Base-by-base conservation (phyloP, 2,797 vertebrate species). In the Vireo griseus region DNA sequence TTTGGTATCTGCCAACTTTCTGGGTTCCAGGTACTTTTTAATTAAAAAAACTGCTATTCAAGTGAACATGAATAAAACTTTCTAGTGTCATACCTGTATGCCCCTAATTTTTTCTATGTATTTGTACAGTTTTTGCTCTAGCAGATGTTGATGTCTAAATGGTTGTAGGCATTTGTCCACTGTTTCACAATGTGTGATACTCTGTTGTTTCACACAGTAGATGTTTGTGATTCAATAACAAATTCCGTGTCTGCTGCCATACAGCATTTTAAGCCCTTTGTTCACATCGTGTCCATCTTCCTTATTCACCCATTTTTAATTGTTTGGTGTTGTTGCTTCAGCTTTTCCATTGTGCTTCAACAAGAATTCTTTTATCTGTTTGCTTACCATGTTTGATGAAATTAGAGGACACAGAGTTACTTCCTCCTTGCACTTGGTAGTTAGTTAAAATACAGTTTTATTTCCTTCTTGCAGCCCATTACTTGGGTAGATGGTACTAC, bases 341-440 rank as follows among this genome's bases (percentile, higher is more conserved):
- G 61, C 31, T 91, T 81, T 91, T 87, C 54, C 13, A 21, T 94
- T 90, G 35, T 72, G 20, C 48, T 83, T 83, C 72, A 31, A 58
- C 61, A 83, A 7, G 26, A 82, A 16, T 65, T 68, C 24, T 90
- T 45, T 61, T 54, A 42, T 29, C 28, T 54, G 13, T 80, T 94
- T 44, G 7, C 33, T 17, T 40, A 25, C 10, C 14, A 1, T 65
- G 35, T 77, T 77, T 54, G 19, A 67, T 77, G 42, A 71, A 78
- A 50, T 73, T 57, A 35, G 12, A 61, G 29, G 35, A 61, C 58
- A n/a, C 19, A 21, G 21, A 48, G 19, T 75, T 62, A 29, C 35
- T 83, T 83, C 35, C 44, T 90, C 13, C 25, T 79, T 90, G 59
- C 17, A 71, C 9, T 47, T 35, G 9, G 3, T 50, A 29, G 44